Evolutionary conservation across 2,113 vertebrate species (phyloP), one percentile per base, ranked within the genome.

Genomic region (Leptosomus discolor): DNA sequence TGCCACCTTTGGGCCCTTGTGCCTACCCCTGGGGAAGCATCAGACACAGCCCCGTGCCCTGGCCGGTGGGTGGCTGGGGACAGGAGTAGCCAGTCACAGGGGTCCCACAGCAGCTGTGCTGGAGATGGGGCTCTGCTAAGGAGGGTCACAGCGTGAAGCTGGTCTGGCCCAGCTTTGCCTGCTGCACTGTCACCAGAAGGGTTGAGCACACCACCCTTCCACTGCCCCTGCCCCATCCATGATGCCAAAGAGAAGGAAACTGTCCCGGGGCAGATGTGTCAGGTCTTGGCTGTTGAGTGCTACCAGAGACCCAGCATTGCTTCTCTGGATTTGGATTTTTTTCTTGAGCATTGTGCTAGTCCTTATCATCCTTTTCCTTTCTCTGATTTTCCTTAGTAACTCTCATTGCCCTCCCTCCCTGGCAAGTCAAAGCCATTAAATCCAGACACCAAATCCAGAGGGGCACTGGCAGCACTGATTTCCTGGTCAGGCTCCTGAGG

Each of bases 21-120:
- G 36, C 23, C 41, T 22, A 5, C 4, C 15, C 50, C 11, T 53
- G 39, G 29, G 46, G 19, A 46, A 69, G 37, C 29, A 19, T 57
- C 5, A 10, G 54, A 24, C 45, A 30, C 8, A 46, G 8, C 16
- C 18, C 18, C 0, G 3, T 7, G 5, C 60, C 17, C 34, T 41
- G 27, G 57, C n/a, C 1, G 3, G 43, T 9, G 60, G 45, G 37
- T 0, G 1, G 32, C 65, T 68, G 29, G 32, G 50, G 14, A 39
- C 0, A 0, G 56, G 34, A 41, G 7, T 29, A 75, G 51, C 6
- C 29, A 41, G 61, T 21, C 7, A 1, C 48, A 10, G 48, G 54
- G 5, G 12, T 87, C n/a, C 46, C 3, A 3, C 32, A 46, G 57
- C 36, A 51, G 29, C 57, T 67, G 34, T 4, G 1, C 36, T 57